Conservation (phyloP, 2,113 vertebrate species). For the Malurus melanocephalus region DNA sequence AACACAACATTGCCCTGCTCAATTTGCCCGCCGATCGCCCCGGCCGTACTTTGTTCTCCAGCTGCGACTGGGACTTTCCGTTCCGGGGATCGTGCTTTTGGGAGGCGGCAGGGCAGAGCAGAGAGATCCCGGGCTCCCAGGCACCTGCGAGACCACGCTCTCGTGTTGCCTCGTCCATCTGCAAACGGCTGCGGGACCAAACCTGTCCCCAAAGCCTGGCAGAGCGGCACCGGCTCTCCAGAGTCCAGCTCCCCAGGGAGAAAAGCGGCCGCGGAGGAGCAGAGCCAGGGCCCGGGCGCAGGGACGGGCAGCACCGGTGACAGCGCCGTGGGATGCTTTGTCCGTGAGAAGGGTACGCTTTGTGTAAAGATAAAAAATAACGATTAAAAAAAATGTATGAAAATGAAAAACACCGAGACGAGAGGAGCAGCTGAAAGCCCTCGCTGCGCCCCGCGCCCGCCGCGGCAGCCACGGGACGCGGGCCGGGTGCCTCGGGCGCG, state of each 20-base stretch:
- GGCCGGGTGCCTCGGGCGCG: not conserved
- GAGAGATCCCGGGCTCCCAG: not conserved
- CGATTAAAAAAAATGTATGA: no score
- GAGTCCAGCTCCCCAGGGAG: not conserved
- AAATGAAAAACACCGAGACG: not conserved
- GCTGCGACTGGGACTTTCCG: not conserved
- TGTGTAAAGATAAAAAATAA: not conserved
- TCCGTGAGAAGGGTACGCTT: not conserved
- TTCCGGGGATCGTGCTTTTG: not conserved
- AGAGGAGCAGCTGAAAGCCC: not conserved
- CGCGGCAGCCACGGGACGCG: not conserved
- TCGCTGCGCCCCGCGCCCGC: not conserved
- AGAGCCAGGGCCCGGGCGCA: not conserved
- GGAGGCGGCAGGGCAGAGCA: not conserved
- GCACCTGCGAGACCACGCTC: slow-evolving; percentile 32
- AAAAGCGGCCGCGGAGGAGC: not conserved
- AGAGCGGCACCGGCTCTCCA: not conserved
- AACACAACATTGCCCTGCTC: not conserved
- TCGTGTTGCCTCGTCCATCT: not conserved
- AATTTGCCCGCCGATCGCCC: not conserved
- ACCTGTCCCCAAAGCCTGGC: not conserved
- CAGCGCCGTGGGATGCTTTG: slow-evolving; percentile 1
- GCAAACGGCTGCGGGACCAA: not conserved
- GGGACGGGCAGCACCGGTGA: not conserved
- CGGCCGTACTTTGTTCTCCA: not conserved